Evolutionary conservation across 2,888 invertebrate genomes (phyloP), one percentile per base, ranked within the genome.

Genomic region (Amphipoea oculea): DNA sequence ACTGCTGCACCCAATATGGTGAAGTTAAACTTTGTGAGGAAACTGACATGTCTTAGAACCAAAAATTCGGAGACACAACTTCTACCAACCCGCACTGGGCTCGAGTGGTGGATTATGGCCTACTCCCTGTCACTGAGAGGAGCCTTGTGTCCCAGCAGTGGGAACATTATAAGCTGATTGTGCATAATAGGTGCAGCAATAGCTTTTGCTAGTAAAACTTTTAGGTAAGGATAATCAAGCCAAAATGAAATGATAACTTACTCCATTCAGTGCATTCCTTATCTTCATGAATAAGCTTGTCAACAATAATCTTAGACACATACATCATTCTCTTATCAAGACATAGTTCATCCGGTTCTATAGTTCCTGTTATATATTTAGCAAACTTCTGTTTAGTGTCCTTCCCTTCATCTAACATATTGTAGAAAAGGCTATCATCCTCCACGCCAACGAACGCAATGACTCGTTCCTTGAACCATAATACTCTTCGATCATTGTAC

Each of bases 211-310:
- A 23, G 17, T 45, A 29, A 29, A 75, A 23, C 40, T n/a, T n/a
- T 11, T 40, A n/a, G 0, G 20, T 36, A 40, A 14, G 14, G 23
- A 45, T 76, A n/a, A 20, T 20, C 1, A 4, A 5, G 12, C 45
- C 36, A 36, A 54, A 65, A 82, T 29, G 0, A 40, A 83, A n/a
- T 40, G 12, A 12, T 29, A 23, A 94, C 97, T 97, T 96, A 98
- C 98, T 98, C 97, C 98, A 98, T 95, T 98, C 98, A 87, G 98
- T 97, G 81, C 98, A 97, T 93, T 98, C 98, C 91, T 98, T 98
- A 90, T 98, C 98, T 36, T 98, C 97, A 90, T 97, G 95, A 77
- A 97, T 96, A 14, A 98, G 95, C 92, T 98, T 98, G 89, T 98
- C 98, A 73, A 97, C 98, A 88, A 98, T 98, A 2, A 98, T 98